Evolutionary conservation across 2,888 invertebrate genomes (phyloP).

Genomic region (Leucozona laternaria): DNA sequence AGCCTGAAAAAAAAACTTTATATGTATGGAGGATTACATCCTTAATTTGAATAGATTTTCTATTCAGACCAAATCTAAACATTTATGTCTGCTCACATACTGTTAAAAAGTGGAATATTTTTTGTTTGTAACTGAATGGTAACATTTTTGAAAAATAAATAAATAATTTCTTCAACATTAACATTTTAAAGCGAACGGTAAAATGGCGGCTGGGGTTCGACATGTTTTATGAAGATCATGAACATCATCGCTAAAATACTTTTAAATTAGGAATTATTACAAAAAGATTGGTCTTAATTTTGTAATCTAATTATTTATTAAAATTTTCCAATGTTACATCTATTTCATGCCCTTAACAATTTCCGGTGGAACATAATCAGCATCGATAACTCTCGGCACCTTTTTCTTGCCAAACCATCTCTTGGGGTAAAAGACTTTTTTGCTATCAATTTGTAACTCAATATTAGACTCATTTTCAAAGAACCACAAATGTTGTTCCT

Average conservation of each 20-base stretch:
- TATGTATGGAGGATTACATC: too few relatives aligned
- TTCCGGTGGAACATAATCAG: constrained; percentile 90
- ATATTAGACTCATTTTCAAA: constrained; percentile 92
- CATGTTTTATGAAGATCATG: not conserved
- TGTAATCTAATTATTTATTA: not conserved
- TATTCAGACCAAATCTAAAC: too few relatives aligned
- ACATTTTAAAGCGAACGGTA: too few relatives aligned
- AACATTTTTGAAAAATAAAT: too few relatives aligned
- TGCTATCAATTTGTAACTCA: constrained; percentile 88
- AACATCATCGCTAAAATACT: too few relatives aligned
- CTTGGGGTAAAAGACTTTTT: constrained; percentile 84
- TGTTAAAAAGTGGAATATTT: too few relatives aligned
- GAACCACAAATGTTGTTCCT: constrained; percentile 90
- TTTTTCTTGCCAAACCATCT: constrained; percentile 84
- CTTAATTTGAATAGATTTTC: too few relatives aligned
- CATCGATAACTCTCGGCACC: constrained; percentile 84
- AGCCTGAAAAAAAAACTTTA: too few relatives aligned
- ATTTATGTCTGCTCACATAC: too few relatives aligned
- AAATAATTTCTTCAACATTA: too few relatives aligned
- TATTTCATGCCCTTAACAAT: constrained; percentile 80
- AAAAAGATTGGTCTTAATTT: not conserved
- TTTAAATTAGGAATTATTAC: not conserved
- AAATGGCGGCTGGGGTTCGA: too few relatives aligned
- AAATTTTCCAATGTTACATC: not conserved
- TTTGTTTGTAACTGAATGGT: too few relatives aligned